Percentiles rank a stretch among this genome's conserved stretches.
Conservation (phyloP, 2,113 vertebrate species). For the Furnarius figulus region DNA sequence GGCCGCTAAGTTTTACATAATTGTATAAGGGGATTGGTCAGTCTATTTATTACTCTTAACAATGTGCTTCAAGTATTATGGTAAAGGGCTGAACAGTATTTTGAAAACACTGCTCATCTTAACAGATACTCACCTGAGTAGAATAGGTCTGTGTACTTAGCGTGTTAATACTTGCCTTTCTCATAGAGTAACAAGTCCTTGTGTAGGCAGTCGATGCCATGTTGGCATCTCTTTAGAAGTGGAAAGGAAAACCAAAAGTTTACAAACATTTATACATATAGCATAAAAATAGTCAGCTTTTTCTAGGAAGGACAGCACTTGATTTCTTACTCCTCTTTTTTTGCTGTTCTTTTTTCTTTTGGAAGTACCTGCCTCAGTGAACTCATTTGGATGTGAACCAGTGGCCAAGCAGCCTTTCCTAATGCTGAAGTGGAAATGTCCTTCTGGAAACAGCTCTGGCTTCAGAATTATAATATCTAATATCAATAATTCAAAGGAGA, state of each 20-base stretch:
- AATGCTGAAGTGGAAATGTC: conserved; percentile 74
- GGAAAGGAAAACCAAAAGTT: neutral
- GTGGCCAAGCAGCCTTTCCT: conserved; percentile 63
- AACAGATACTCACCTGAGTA: neutral
- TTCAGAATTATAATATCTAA: conserved; percentile 62
- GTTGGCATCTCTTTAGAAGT: neutral
- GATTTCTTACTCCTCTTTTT: neutral
- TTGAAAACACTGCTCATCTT: neutral
- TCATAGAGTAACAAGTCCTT: neutral
- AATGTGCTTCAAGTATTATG: neutral
- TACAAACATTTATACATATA: neutral
- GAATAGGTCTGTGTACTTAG: neutral
- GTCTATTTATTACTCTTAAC: neutral
- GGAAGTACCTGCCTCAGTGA: conserved; percentile 69
- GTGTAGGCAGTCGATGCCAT: neutral
- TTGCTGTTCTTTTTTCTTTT: neutral
- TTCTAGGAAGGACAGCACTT: neutral
- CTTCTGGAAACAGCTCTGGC: conserved; percentile 54
- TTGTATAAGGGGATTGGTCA: neutral
- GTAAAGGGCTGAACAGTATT: neutral
- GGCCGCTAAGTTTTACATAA: neutral
- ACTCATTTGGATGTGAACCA: conserved; percentile 48
- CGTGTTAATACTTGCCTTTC: neutral
- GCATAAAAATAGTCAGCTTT: neutral
- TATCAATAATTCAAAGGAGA: neutral